Evolutionary conservation across 2,888 invertebrate species (phyloP), one percentile per base, ranked within the genome.

Genomic region (Hydriomena furcata): DNA sequence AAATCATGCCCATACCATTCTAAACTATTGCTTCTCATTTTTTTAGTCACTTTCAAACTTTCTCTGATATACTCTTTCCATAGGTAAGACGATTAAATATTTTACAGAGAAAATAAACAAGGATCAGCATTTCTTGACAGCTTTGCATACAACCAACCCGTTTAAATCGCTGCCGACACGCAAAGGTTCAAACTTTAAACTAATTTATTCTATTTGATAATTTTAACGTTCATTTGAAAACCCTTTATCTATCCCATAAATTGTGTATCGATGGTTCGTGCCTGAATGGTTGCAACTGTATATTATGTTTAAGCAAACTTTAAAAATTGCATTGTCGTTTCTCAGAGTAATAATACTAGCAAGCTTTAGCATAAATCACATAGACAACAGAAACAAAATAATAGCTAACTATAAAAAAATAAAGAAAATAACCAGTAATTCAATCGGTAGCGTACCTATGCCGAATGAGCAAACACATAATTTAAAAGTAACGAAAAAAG

Each of bases 111-210:
- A 73, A 63, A 36, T 69, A 36, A 68, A 37, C 62, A 77, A 73
- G 69, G 79, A 85, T 5, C 75, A 80, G 57, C 28, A 71, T 48
- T 83, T 85, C 60, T 49, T 88, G 64, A 74, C 86, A 6, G 76
- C 84, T 36, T 76, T 89, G 64, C 84, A 83, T 66, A 88, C 88
- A 1, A 84, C 76, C 42, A 82, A 86, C 60, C 87, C 89, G 25
- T 89, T 88, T 71, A 86, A 79, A 81, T 25, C 58, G 36, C 37
- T 71, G 32, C 78, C 81, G 35, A 35, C 76, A 68, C 79, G 80
- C 63, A 87, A 80, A 88, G 88, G 88, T 88, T 83, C 23, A 24
- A 45, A 55, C 28, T 34, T 12, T 23, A 31, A 27, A 10, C 10
- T 47, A 47, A 35, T 41, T 28, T 34, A 47, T 41, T 41, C 44